Base-by-base conservation (phyloP, 2,113 vertebrate genomes). In the Melanostigma gelatinosum region DNA sequence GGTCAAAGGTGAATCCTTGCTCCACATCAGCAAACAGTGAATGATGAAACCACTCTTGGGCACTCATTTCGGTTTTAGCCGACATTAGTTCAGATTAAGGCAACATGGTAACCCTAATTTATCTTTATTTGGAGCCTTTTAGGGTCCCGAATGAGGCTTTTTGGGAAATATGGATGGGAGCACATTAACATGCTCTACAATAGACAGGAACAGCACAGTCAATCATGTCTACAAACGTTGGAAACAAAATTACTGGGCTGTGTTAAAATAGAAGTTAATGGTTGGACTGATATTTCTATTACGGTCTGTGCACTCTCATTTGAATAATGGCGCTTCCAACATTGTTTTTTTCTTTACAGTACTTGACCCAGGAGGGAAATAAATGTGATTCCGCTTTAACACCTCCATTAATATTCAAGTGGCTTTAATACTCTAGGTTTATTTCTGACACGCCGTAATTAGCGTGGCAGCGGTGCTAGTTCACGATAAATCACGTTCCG, bases 401-500 rank as follows among this genome's bases (percentile, higher is more conserved):
- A 82, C 88, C 82, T 73, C 87, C 90, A 94, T 95, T 93, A 94
- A 92, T 94, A 94, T 94, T 94, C 89, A 93, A 95, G 93, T 93
- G 91, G 89, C 88, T 93, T 92, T 91, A 93, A 93, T 92, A 77
- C 80, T 86, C 64, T 42, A 75, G 89, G 87, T 90, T 91, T 90
- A 91, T 91, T 92, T 85, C 82, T 71, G 76, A 84, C 82, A 80
- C 80, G 64, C 42, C 44, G 22, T 87, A 87, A 94, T 94, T 93
- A 92, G 84, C 78, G 68, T 40, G 24, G 34, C 76, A 22, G 75
- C 52, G 82, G 18, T 24, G 77, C 69, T 40, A 65, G 77, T 86
- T 86, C 77, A 70, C 78, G 75, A 85, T 84, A 86, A 90, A 85
- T 89, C 79, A 62, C 70, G 32, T 83, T 76, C 61, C 79, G 83